Base-by-base conservation (phyloP, 2,888 invertebrate species). In the Tuta absoluta region DNA sequence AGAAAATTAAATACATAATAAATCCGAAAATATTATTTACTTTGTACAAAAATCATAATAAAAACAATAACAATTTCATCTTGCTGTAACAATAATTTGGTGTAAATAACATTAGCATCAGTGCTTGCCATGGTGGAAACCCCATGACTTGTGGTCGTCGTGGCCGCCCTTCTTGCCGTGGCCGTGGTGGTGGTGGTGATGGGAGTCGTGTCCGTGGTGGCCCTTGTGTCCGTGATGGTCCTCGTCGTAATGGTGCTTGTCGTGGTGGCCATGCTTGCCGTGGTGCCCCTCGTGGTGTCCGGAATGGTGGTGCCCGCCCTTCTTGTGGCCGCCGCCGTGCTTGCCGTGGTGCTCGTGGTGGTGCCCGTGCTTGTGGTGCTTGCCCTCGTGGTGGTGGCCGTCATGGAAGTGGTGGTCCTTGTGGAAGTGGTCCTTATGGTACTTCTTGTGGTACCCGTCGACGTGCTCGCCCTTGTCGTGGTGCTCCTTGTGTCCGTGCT, bases 381-480 rank as follows among this genome's bases (percentile, higher is more conserved):
- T 95, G 66, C 96, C 96, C 56, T 95, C 95, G 78, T 96, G 94
- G 84, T 97, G 95, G 80, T 94, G 94, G 76, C 96, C 96, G 78
- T 97, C 96, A 81, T 97, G 97, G 93, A 96, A 97, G 91, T 96
- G 96, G 81, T 96, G 96, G 77, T 96, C 95, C 89, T 97, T 96
- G 82, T 96, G 94, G 88, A 95, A 96, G 85, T 97, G 97, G 75
- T 97, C 96, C 85, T 97, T 97, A 87, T 96, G 95, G 76, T 95
- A 93, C 76, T 96, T 96, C 88, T 96, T 95, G 84, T 97, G 96
- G 86, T 95, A 96, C 8, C 96, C 96, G 72, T 95, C 94, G 64
- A 94, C 93, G 75, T 96, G 95, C 75, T 96, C 95, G 0, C 96
- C 96, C 80, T 96, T 96, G 78, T 96, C 96, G 85, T 96, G 96